Conservation (phyloP, 2,797 vertebrate genomes). For the Gadopsis marmoratus region DNA sequence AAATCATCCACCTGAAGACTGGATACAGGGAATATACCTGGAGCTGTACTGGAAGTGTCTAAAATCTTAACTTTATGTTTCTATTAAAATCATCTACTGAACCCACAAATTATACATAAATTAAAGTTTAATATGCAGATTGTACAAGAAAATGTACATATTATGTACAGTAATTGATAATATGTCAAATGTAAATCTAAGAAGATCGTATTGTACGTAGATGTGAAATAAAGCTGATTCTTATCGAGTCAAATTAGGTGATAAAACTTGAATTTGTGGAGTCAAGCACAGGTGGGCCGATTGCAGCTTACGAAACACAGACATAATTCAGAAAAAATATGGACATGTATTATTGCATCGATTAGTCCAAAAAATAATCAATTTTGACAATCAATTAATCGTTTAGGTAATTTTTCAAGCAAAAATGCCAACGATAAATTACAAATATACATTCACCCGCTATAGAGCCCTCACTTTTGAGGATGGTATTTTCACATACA, state of each 20-base stretch:
- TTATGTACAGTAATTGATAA: background rate
- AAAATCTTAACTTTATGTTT: background rate
- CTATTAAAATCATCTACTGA: background rate
- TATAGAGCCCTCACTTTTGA: conserved; percentile 43
- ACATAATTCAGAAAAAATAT: background rate
- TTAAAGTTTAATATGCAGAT: background rate
- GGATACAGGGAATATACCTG: conserved; percentile 27
- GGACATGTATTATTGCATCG: background rate
- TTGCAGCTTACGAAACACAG: background rate
- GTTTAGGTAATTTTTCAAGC: background rate
- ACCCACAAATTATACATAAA: background rate
- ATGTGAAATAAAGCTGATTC: background rate
- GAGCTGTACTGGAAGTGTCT: background rate
- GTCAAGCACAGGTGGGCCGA: background rate
- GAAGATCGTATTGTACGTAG: background rate
- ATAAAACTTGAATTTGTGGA: background rate
- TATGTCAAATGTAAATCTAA: background rate
- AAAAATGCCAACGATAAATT: background rate
- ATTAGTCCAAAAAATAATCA: background rate
- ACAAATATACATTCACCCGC: conserved; percentile 11
- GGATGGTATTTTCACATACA: conserved; percentile 40
- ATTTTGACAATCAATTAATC: background rate
- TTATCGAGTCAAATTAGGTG: background rate
- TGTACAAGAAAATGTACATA: background rate
- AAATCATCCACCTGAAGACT: conserved; percentile 28